Evolutionary conservation across 2,113 vertebrate species (phyloP).

Genomic region (Nothocercus julius): DNA sequence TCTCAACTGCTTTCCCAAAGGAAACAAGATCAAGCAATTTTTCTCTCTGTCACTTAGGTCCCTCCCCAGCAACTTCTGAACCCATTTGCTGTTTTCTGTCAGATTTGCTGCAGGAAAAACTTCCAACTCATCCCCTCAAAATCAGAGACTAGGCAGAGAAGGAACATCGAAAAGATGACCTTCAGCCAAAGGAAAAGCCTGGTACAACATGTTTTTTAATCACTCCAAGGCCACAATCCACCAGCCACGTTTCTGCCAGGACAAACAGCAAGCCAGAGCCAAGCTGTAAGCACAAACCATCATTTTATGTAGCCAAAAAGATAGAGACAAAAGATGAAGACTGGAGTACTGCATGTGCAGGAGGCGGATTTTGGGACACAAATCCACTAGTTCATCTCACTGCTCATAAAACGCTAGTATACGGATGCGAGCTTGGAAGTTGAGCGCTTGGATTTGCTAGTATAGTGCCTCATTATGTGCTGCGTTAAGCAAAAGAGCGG

Average conservation of each 20-base stretch:
- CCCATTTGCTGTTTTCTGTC: fast-evolving
- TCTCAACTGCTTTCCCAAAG: neutral
- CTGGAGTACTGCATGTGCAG: fast-evolving
- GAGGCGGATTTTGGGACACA: neutral
- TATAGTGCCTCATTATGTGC: neutral
- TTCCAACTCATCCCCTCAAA: neutral
- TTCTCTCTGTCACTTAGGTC: neutral
- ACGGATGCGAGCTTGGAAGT: neutral
- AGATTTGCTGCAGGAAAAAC: neutral
- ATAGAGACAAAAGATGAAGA: neutral
- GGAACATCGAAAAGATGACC: neutral
- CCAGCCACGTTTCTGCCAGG: neutral
- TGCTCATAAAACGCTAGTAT: neutral
- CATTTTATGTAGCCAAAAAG: neutral
- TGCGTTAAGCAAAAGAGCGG: neutral
- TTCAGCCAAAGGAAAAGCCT: neutral
- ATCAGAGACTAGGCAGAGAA: neutral
- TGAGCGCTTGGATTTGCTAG: fast-evolving
- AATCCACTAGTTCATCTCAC: neutral
- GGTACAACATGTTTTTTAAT: neutral
- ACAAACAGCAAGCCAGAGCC: neutral
- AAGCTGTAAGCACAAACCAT: neutral
- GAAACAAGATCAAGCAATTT: neutral
- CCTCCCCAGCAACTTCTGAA: neutral
- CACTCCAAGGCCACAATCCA: neutral